A percentile compares a stretch with the other conserved stretches of the same genome.
phyloP scores from a whole-genome alignment of 2,113 vertebrate species.

The Dolichallabes microphthalmus region DNA sequence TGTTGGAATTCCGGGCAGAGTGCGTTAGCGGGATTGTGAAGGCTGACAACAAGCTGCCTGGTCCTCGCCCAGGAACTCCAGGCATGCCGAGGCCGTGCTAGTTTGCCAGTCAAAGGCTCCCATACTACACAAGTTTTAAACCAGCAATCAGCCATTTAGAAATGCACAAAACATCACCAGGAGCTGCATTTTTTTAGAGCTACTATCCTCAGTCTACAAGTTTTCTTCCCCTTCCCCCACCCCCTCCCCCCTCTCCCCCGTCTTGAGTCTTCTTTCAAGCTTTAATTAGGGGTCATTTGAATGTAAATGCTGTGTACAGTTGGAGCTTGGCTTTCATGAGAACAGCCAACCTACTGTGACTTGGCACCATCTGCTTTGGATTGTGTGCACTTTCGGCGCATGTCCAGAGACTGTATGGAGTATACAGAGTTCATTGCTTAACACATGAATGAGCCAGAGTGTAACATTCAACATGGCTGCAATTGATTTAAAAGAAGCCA shows the following conservation, averaged over 20 bases:
- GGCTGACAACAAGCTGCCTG: constrained; percentile 19
- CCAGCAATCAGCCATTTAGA: not conserved
- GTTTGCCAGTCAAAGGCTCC: constrained; percentile 5
- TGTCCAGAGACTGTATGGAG: not conserved
- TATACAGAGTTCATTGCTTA: not conserved
- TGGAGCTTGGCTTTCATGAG: not conserved
- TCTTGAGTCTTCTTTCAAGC: not conserved
- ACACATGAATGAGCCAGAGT: not conserved
- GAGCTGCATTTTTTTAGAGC: not conserved
- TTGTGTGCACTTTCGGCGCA: not conserved
- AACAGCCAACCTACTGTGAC: not conserved
- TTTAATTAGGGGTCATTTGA: constrained; percentile 16
- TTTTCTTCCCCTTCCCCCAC: not conserved
- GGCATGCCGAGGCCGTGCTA: constrained; percentile 5
- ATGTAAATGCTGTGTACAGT: not conserved
- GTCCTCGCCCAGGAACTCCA: constrained; percentile 33
- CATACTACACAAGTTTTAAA: not conserved
- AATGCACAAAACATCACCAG: not conserved
- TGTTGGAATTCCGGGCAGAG: constrained; percentile 66
- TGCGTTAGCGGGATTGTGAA: constrained; percentile 55
- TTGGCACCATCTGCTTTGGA: constrained; percentile 23
- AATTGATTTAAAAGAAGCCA: not conserved
- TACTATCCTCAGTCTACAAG: not conserved
- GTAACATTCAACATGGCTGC: not conserved
- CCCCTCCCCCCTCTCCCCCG: no score